These are phyloP conservation scores for Diorhabda elongata DNA, from an alignment of 1,140 invertebrate species.

Conservation along the genomic window DNA sequence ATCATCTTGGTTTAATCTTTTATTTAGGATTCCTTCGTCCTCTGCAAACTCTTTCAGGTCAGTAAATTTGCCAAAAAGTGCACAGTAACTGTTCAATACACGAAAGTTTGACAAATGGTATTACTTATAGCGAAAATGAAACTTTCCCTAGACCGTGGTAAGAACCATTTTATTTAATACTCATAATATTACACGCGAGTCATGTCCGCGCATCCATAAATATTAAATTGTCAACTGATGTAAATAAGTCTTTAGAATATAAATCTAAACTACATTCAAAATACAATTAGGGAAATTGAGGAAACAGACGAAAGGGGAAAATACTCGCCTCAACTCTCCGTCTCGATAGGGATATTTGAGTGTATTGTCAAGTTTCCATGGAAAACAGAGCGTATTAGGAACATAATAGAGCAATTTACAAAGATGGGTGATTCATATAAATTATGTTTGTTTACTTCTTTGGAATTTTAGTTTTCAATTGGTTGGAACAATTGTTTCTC, in stretches of 20 bases:
- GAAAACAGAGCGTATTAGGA: slow-evolving; percentile 16
- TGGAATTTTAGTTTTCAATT: slow-evolving; percentile 4
- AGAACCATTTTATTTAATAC: too few species aligned
- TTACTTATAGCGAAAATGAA: too few species aligned
- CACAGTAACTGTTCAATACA: too few species aligned
- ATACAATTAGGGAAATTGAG: slow-evolving; percentile 17
- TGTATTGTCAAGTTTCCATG: slow-evolving; percentile 15
- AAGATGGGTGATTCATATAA: slow-evolving; percentile 19
- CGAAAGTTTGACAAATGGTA: too few species aligned
- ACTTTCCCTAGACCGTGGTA: too few species aligned
- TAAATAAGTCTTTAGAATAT: slow-evolving; percentile 11
- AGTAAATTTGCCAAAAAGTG: too few species aligned
- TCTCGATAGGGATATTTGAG: slow-evolving; percentile 12
- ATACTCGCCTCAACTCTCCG: neutral
- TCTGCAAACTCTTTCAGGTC: too few species aligned
- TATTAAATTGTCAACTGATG: slow-evolving; percentile 10
- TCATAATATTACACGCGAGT: neutral
- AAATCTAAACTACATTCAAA: slow-evolving; percentile 15
- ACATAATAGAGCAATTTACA: slow-evolving; percentile 17
- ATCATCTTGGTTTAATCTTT: too few species aligned
- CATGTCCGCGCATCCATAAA: slow-evolving; percentile 6
- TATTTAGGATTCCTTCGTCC: too few species aligned
- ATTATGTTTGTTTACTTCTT: slow-evolving; percentile 8
- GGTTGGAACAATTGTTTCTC: slow-evolving; percentile 7
- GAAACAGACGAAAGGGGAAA: slow-evolving; percentile 1